Conservation (phyloP, 2,888 invertebrate genomes). For the Cremastinae sp. region DNA sequence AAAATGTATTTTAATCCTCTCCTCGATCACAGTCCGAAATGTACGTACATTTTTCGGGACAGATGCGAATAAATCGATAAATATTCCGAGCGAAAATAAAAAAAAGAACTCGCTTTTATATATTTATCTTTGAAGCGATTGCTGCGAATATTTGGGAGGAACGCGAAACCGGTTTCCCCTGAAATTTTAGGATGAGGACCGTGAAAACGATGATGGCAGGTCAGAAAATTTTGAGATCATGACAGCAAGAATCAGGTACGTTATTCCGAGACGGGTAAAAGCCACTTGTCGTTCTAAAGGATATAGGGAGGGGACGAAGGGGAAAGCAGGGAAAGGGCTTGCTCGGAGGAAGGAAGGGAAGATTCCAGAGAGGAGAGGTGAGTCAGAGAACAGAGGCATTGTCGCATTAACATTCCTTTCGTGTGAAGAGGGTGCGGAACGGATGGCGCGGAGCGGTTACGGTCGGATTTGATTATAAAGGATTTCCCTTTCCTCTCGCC, state of each 20-base stretch:
- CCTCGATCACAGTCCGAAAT: no score
- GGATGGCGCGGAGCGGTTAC: constrained; percentile 72
- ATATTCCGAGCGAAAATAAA: no score
- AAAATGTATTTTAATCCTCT: not conserved
- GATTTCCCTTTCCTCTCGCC: constrained; percentile 68
- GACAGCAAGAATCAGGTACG: constrained; percentile 34
- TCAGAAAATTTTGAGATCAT: constrained; percentile 23
- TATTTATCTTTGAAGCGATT: no score
- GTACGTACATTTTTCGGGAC: no score
- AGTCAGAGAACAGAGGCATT: constrained; percentile 77
- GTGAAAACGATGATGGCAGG: constrained; percentile 22
- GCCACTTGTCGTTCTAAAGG: constrained; percentile 47
- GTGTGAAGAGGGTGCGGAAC: constrained; percentile 77
- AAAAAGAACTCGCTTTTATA: no score
- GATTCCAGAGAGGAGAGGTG: constrained; percentile 65
- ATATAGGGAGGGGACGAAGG: constrained; percentile 46
- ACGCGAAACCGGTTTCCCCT: not conserved
- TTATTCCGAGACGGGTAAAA: constrained; percentile 26
- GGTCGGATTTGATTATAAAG: constrained; percentile 79
- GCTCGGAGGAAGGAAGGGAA: constrained; percentile 48
- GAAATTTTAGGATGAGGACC: not conserved
- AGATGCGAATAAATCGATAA: no score
- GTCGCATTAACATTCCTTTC: constrained; percentile 81
- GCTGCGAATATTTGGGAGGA: no score
- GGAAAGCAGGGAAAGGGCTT: constrained; percentile 8